Evolutionary conservation across 2,797 vertebrate genomes (phyloP).

Genomic region (Columba guinea): DNA sequence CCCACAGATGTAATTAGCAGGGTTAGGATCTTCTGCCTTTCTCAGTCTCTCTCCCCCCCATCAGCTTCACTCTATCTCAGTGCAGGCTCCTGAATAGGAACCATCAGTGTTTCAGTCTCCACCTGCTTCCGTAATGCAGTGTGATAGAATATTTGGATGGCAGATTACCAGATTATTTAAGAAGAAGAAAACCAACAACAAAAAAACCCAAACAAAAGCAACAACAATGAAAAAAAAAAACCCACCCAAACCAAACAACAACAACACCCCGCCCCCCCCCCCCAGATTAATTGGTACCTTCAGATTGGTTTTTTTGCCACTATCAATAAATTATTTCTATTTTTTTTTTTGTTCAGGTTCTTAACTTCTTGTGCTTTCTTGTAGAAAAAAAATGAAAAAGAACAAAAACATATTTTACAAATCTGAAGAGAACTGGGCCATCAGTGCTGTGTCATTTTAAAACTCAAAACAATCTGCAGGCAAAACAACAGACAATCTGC

Average conservation of each 20-base stretch:
- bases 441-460: neutral
- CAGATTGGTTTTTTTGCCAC: neutral
- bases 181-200: too few relatives aligned
- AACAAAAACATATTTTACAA: neutral
- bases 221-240: too few relatives aligned
- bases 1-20: neutral
- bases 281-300: neutral
- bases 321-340: neutral
- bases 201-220: neutral
- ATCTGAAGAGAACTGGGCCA: neutral
- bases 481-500: neutral
- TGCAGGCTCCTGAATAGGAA: neutral
- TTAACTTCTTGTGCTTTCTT: neutral
- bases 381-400: neutral
- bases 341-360: slow-evolving; percentile 8
- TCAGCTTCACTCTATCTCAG: neutral
- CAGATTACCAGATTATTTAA: neutral
- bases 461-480: neutral
- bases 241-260: neutral
- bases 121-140: neutral
- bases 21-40: neutral
- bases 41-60: neutral
- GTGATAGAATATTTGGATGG: neutral
- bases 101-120: neutral
- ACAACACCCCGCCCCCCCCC: neutral